Percentiles rank a stretch among this genome's conserved stretches.
Conservation (phyloP, 2,888 invertebrate genomes). For the Diloba caeruleocephala region DNA sequence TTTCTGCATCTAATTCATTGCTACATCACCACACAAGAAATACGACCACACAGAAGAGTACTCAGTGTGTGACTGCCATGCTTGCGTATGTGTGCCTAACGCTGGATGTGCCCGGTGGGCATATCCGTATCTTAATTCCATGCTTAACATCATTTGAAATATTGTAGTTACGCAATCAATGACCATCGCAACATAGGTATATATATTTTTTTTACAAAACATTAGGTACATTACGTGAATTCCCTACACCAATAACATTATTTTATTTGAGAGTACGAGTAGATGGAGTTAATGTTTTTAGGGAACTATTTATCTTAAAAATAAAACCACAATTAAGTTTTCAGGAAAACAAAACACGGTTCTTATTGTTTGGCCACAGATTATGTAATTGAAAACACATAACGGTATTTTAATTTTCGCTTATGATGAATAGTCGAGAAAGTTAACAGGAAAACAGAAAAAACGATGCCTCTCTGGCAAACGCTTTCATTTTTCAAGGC, state of each 20-base stretch:
- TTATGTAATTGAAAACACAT: constrained; percentile 46
- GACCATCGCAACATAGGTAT: too few relatives aligned
- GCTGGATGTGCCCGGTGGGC: too few relatives aligned
- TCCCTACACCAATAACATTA: constrained; percentile 23
- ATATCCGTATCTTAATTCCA: too few relatives aligned
- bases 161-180: too few relatives aligned
- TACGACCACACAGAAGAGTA: too few relatives aligned
- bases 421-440: constrained; percentile 65
- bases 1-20: too few relatives aligned
- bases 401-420: constrained; percentile 47
- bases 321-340: constrained; percentile 23
- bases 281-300: constrained; percentile 19
- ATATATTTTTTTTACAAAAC: too few relatives aligned
- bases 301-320: constrained; percentile 21
- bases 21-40: too few relatives aligned
- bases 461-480: constrained; percentile 57
- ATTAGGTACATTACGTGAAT: too few relatives aligned
- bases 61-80: too few relatives aligned
- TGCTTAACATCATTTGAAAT: too few relatives aligned
- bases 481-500: constrained; percentile 71
- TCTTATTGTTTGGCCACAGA: constrained; percentile 17
- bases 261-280: constrained; percentile 3
- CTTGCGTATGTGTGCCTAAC: too few relatives aligned
- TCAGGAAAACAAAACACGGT: constrained; percentile 19
- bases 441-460: constrained; percentile 63